phyloP scores from a whole-genome alignment of 2,797 vertebrate genomes.

The Streptopelia turtur region DNA sequence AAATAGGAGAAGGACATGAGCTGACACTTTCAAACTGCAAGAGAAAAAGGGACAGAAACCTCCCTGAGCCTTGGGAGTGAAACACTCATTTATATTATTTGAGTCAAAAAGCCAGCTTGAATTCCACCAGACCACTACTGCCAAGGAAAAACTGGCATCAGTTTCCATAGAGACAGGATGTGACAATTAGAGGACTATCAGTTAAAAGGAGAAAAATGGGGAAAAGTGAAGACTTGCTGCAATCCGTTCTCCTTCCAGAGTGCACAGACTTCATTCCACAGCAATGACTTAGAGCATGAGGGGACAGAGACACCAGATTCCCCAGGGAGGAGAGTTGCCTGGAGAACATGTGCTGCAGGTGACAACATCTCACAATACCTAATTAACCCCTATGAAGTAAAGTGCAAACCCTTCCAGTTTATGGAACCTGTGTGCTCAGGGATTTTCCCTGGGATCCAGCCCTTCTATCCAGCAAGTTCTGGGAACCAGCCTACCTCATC shows the following conservation, averaged over 20 bases:
- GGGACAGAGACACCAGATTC: neutral
- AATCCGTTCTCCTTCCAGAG: neutral
- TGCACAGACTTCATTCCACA: neutral
- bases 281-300: neutral
- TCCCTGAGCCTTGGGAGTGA: neutral
- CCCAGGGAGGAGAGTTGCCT: neutral
- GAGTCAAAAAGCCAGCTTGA: neutral
- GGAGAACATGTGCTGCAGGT: neutral
- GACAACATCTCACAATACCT: neutral
- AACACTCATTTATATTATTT: neutral
- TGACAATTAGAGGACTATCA: neutral
- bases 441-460: neutral
- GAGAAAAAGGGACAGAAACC: neutral
- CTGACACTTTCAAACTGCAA: neutral
- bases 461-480: neutral
- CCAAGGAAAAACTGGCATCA: neutral
- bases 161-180: neutral
- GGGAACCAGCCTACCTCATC: neutral
- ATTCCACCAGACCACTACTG: neutral
- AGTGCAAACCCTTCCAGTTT: neutral
- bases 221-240: neutral
- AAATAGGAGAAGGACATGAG: neutral
- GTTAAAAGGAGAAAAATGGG: neutral
- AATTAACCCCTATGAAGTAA: neutral
- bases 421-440: neutral